Conservation (phyloP, 1,140 invertebrate genomes). For the Halyomorpha halys region DNA sequence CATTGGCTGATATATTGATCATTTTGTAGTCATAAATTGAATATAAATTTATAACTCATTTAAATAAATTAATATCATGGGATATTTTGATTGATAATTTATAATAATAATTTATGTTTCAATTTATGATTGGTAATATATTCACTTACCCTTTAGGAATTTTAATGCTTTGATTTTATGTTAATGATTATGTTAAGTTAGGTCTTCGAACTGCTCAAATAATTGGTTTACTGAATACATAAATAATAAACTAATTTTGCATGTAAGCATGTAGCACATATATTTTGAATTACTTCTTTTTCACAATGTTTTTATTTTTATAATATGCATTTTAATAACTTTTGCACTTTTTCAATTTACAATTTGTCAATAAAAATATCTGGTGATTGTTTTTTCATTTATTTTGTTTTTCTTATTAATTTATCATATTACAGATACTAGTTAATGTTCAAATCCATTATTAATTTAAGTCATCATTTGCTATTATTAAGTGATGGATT, state of each 20-base stretch:
- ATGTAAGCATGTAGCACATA: constrained; percentile 16
- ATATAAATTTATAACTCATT: no score
- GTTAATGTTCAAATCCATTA: no score
- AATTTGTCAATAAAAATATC: constrained; percentile 1
- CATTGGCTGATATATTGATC: no score
- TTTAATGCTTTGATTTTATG: no score
- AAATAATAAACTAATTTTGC: constrained; percentile 14
- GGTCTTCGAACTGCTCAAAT: background rate
- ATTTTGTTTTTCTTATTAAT: constrained; percentile 16
- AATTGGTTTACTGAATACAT: background rate
- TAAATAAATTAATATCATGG: no score
- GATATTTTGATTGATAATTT: no score
- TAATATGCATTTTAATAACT: background rate
- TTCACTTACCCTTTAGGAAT: no score
- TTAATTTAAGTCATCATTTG: no score
- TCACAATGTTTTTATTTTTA: constrained; percentile 10
- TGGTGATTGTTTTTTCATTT: constrained; percentile 21
- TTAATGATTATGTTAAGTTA: background rate
- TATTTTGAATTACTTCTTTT: constrained; percentile 15
- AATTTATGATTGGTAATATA: no score
- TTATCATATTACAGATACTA: constrained; percentile 14
- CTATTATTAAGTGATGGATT: no score
- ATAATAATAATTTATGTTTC: no score
- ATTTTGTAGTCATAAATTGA: no score
- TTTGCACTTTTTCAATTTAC: constrained; percentile 4